Evolutionary conservation across 2,888 invertebrate genomes (phyloP).

Genomic region (Pycnomerus fuliginosus): DNA sequence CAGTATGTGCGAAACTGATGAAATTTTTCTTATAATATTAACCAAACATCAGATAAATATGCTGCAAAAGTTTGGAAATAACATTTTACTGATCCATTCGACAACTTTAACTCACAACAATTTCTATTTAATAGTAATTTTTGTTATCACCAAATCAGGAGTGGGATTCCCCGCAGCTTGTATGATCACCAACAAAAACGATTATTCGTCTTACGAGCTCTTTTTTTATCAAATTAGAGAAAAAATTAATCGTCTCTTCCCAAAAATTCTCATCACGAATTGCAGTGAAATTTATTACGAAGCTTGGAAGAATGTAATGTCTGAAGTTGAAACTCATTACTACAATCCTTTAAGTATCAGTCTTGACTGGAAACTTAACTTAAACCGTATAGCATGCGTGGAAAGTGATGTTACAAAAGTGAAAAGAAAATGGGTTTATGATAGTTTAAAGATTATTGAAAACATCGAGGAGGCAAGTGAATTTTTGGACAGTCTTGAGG

Average conservation of each 20-base stretch:
- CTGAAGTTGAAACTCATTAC: conserved; percentile 3
- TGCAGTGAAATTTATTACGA: conserved; percentile 13
- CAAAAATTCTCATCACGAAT: conserved; percentile 9
- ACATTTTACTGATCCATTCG: conserved; percentile 8
- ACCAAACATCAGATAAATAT: conserved; percentile 13
- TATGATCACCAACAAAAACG: conserved; percentile 12
- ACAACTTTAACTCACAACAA: conserved; percentile 9
- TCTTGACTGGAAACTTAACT: conserved; percentile 17
- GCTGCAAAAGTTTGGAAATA: conserved; percentile 4
- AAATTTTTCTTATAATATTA: conserved; percentile 14
- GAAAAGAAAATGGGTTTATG: conserved; percentile 16
- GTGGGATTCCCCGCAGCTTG: conserved; percentile 17
- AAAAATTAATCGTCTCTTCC: conserved; percentile 5
- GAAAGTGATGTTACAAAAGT: conserved; percentile 12
- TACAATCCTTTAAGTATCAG: conserved; percentile 14
- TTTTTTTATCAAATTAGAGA: conserved; percentile 18
- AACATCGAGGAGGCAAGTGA: conserved; percentile 11
- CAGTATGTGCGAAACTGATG: conserved; percentile 6
- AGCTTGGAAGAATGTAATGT: conserved; percentile 17
- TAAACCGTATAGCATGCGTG: conserved; percentile 9
- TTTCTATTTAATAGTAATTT: conserved; percentile 18
- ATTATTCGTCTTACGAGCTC: conserved; percentile 4
- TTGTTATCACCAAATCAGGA: conserved; percentile 10
- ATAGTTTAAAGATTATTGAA: conserved; percentile 11
- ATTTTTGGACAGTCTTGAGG: conserved; percentile 15